phyloP scores from a whole-genome alignment of 2,888 invertebrate species.

The Mythimna albipuncta region DNA sequence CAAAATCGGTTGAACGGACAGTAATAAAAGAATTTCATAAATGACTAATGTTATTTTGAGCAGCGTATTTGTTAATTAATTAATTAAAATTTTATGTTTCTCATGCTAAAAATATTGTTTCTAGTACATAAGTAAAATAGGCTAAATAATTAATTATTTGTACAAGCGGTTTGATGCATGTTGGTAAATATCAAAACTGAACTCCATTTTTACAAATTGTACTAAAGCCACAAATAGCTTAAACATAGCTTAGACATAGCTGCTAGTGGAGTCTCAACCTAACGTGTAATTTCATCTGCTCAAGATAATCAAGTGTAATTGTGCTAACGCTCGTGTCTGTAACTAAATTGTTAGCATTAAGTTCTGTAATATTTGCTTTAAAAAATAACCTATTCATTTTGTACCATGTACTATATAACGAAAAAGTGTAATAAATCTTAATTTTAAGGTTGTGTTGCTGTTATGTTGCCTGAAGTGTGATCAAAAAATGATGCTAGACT shows the following conservation, averaged over 20 bases:
- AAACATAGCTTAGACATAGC: slow-evolving; percentile 7
- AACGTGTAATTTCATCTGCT: slow-evolving; percentile 54
- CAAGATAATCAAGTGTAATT: slow-evolving; percentile 60
- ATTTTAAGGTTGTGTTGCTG: slow-evolving; percentile 1
- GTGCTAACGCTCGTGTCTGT: slow-evolving; percentile 52
- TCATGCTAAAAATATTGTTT: not conserved
- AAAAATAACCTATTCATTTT: slow-evolving; percentile 18
- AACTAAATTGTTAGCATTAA: slow-evolving; percentile 50
- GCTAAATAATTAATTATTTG: not conserved
- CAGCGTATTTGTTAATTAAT: too few species aligned
- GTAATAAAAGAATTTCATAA: too few species aligned
- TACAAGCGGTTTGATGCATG: too few species aligned
- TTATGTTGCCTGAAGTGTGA: not conserved
- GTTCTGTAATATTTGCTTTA: slow-evolving; percentile 40
- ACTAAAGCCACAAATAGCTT: not conserved
- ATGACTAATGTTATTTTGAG: too few species aligned
- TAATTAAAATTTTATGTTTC: not conserved
- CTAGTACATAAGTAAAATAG: not conserved
- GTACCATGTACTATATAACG: slow-evolving; percentile 9
- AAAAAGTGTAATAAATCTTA: slow-evolving; percentile 1
- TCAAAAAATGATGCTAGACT: too few species aligned
- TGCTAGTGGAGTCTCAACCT: slow-evolving; percentile 28
- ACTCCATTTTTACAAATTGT: not conserved
- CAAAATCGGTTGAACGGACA: too few species aligned
- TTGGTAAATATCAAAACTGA: not conserved